Evolutionary conservation across 2,888 invertebrate species (phyloP).

Genomic region (Nesidiocoris tenuis): DNA sequence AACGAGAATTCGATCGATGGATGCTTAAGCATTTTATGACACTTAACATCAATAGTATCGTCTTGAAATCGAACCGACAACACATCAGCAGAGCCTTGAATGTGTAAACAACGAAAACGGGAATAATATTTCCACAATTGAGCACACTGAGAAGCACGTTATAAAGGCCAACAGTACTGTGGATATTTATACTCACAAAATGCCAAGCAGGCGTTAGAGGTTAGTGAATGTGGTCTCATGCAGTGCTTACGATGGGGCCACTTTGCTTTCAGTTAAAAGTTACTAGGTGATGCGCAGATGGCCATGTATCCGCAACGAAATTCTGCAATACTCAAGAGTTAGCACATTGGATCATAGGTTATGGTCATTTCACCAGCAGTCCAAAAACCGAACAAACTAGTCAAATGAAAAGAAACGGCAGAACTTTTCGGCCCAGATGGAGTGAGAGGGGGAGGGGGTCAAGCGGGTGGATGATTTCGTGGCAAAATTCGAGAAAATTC

Average conservation of each 20-base stretch:
- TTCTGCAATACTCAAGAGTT: constrained; percentile 51
- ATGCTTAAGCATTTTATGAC: constrained; percentile 16
- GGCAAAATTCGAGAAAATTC: no score
- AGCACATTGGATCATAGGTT: constrained; percentile 41
- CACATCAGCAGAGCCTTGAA: constrained; percentile 15
- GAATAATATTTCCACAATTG: constrained; percentile 26
- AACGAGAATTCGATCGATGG: background rate
- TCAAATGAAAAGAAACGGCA: background rate
- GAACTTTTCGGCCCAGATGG: background rate
- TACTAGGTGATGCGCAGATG: constrained; percentile 48
- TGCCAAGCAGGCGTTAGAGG: constrained; percentile 47
- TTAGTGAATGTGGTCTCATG: constrained; percentile 46
- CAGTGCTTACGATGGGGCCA: constrained; percentile 49
- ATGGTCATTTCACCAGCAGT: background rate
- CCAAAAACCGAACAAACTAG: background rate
- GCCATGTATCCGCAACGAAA: constrained; percentile 51
- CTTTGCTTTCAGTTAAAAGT: constrained; percentile 48
- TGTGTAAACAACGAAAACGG: constrained; percentile 18
- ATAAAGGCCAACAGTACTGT: constrained; percentile 44
- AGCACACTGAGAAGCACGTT: constrained; percentile 46
- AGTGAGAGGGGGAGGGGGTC: no score
- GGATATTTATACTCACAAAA: constrained; percentile 48
- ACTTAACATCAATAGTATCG: constrained; percentile 9
- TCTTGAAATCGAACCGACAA: background rate
- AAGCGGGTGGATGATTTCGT: no score